These are phyloP conservation scores for Tachyglossus aculeatus DNA, from an alignment of 2,797 vertebrate genomes.

Conservation along the genomic window DNA sequence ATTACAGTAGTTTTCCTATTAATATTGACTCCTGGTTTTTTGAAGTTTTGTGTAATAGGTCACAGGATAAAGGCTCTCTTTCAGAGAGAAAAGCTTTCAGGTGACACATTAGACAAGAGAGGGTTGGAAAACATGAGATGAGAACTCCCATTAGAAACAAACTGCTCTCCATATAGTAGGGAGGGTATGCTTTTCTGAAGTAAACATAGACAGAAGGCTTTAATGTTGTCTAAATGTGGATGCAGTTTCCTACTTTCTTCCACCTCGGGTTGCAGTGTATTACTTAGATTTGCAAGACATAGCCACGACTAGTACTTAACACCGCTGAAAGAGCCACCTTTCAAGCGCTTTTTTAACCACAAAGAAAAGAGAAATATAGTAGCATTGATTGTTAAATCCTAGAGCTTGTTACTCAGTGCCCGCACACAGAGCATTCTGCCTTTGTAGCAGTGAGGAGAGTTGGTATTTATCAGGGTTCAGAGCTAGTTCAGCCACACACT, in stretches of 20 bases:
- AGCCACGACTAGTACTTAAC: slow-evolving; percentile 41
- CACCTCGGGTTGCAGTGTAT: slow-evolving; percentile 18
- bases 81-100: slow-evolving; percentile 35
- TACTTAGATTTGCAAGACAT: slow-evolving; percentile 36
- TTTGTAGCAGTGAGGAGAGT: slow-evolving; percentile 76
- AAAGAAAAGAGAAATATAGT: slow-evolving; percentile 76
- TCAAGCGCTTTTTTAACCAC: slow-evolving; percentile 66
- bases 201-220: slow-evolving; percentile 37
- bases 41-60: not conserved
- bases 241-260: slow-evolving; percentile 37
- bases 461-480: slow-evolving; percentile 90
- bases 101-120: slow-evolving; percentile 32
- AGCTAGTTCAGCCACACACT: slow-evolving; percentile 94
- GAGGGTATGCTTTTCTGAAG: slow-evolving; percentile 20
- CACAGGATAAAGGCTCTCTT: too few relatives aligned
- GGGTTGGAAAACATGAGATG: slow-evolving; percentile 55
- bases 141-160: slow-evolving; percentile 61
- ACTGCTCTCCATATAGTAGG: slow-evolving; percentile 54
- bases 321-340: slow-evolving; percentile 48
- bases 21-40: slow-evolving; percentile 14
- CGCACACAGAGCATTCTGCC: slow-evolving; percentile 67
- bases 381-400: slow-evolving; percentile 76
- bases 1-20: slow-evolving; percentile 1
- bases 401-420: slow-evolving; percentile 68
- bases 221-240: slow-evolving; percentile 36